Base-by-base conservation (phyloP, 2,797 vertebrate genomes). In the Pipistrellus kuhlii region DNA sequence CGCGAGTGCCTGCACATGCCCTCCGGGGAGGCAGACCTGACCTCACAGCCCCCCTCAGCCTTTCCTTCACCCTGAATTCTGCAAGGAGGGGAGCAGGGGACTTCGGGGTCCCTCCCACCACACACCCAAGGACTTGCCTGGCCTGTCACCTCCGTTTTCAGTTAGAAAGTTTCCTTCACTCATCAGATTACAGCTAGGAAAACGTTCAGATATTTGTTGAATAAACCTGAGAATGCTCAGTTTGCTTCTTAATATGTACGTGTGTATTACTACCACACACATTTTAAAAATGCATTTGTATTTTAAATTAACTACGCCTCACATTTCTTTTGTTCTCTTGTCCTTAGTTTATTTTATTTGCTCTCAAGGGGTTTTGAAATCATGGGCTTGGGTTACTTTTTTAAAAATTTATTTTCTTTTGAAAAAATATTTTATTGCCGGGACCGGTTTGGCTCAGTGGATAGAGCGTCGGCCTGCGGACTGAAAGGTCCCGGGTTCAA, bases 81-180 rank as follows among this genome's bases (percentile, higher is more conserved):
- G 64, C 72, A 6, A 53, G 73, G 21, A 21, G 51, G 18, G 27
- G 46, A 38, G 69, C 64, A 17, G 44, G 48, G n/a, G 25, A n/a
- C 51, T 38, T 35, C 12, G 20, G 11, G 55, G 46, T 27, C 41
- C 14, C 66, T 11, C 21, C 82, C 27, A 73, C 51, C 81, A 64
- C 27, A 0, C 21, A 1, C 17, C 13, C 25, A 5, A 4, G 21
- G 4, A 6, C 69, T n/a, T 11, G 23, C 14, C 62, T 57, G 55
- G 55, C 51, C 3, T 3, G 17, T 23, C 27, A 0, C 85, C n/a
- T 46, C 32, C 12, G 15, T 44, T 78, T 77, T 73, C 41, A 35
- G 10, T 46, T 30, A 18, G 72, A 30, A 12, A 23, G n/a, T 51
- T 86, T 82, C 51, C 44, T 80, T 80, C 69, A 5, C 38, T 57